phyloP scores from a whole-genome alignment of 2,113 vertebrate species.

The Plectropomus leopardus region DNA sequence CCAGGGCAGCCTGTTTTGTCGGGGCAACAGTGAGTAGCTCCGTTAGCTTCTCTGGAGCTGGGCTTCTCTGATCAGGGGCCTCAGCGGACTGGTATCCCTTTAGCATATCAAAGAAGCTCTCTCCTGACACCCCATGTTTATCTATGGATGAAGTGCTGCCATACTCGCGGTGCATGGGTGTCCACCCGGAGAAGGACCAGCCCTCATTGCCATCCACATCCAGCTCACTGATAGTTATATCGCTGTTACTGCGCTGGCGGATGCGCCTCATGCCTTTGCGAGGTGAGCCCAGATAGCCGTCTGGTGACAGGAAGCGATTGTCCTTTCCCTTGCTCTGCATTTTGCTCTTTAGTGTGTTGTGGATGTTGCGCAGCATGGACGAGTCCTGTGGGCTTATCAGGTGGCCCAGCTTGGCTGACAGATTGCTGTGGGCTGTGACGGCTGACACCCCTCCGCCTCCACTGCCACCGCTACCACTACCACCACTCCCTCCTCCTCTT shows the following conservation, averaged over 20 bases:
- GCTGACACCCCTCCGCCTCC: conserved; percentile 67
- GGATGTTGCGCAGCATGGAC: conserved; percentile 97
- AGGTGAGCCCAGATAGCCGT: conserved; percentile 95
- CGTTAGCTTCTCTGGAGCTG: conserved; percentile 90
- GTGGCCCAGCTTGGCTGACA: conserved; percentile 91
- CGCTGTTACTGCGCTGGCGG: conserved; percentile 97
- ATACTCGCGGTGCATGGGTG: conserved; percentile 96
- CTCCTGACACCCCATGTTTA: conserved; percentile 96
- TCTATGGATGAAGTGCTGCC: conserved; percentile 99
- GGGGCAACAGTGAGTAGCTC: conserved; percentile 92
- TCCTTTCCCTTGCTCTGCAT: conserved; percentile 92
- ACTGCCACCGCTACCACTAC: conserved; percentile 53
- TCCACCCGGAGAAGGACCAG: conserved; percentile 95
- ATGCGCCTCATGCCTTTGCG: conserved; percentile 96
- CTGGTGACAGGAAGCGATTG: conserved; percentile 95
- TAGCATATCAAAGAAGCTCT: conserved; percentile 97
- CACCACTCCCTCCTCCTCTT: conserved; percentile 20
- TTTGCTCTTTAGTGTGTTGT: conserved; percentile 96
- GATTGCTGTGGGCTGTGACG: conserved; percentile 82
- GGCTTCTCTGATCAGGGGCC: conserved; percentile 91
- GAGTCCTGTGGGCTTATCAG: conserved; percentile 95
- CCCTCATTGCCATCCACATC: conserved; percentile 97
- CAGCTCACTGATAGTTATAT: conserved; percentile 98
- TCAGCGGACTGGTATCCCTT: conserved; percentile 95
- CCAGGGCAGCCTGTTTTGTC: conserved; percentile 86